Percentiles rank a stretch among this genome's conserved stretches.
Conservation (phyloP, 30 jellyfish, hydroid and myxozoan species). For the Aurelia sp. region DNA sequence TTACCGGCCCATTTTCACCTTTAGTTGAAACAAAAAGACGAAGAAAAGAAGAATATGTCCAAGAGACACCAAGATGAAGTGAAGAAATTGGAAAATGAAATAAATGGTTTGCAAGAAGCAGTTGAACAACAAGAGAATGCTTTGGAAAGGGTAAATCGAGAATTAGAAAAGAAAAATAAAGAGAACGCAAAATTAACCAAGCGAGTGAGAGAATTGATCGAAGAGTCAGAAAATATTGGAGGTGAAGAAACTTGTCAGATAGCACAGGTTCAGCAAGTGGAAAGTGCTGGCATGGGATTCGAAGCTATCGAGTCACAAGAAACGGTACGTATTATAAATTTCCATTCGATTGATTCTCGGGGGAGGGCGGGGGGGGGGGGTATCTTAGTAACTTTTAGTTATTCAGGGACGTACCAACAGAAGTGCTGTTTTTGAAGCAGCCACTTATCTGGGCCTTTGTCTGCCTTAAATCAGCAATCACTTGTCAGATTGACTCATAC, state of each 20-base stretch:
- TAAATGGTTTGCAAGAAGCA: not conserved
- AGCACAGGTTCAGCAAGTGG: conserved; percentile 71
- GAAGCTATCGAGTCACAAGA: conserved; percentile 51
- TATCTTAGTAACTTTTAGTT: too few relatives aligned
- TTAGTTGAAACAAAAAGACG: conserved; percentile 4
- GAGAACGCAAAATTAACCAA: conserved; percentile 44
- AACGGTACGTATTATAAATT: conserved; percentile 19
- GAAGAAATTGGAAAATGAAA: not conserved
- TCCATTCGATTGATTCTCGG: too few relatives aligned
- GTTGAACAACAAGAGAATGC: conserved; percentile 9
- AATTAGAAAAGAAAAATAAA: conserved; percentile 16
- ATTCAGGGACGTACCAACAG: too few relatives aligned
- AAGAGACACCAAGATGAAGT: not conserved
- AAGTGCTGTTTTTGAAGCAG: too few relatives aligned
- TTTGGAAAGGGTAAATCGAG: not conserved
- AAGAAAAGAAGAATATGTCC: not conserved
- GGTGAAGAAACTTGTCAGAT: conserved; percentile 65
- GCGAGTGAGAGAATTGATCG: conserved; percentile 57
- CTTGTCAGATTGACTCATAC: too few relatives aligned
- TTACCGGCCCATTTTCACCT: too few relatives aligned
- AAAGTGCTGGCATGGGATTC: conserved; percentile 70
- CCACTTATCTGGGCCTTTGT: too few relatives aligned
- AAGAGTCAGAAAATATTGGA: conserved; percentile 59
- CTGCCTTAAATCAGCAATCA: too few relatives aligned
- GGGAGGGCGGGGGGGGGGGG: too few relatives aligned